Evolutionary conservation across 2,888 invertebrate species (phyloP), one percentile per base, ranked within the genome.

Genomic region (Labia minor): DNA sequence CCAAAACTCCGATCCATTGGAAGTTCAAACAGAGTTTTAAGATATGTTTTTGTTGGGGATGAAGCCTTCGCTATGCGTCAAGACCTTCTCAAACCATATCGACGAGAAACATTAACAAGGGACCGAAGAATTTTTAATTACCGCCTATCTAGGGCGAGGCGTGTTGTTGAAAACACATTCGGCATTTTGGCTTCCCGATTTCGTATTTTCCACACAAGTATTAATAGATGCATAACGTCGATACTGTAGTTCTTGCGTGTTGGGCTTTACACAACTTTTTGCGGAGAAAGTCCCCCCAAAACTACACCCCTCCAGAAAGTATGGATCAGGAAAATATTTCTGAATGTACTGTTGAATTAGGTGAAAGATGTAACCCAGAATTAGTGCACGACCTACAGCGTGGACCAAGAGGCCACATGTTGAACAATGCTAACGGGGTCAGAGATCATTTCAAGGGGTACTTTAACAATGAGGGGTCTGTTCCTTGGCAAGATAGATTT

Each of bases 1-100:
- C 68, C 67, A 65, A 67, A 69, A 70, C 68, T 66, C 1, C 19
- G 63, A 14, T 33, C 14, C 37, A 62, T 68, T 69, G 65, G 63
- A 37, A 71, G 62, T 71, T 70, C 70, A 68, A 65, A 67, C 26
- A 63, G 62, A 66, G 66, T 61, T 65, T 61, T 71, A 21, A 26
- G 61, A 63, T 69, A 71, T 65, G 68, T 70, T 26, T 70, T 70
- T 67, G 65, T 70, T 16, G 68, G 65, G 16, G 70, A 70, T 67
- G 70, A 70, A 21, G 70, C 70, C 21, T 69, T 70, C 63, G 66
- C 68, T 62, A 20, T 70, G 63, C 64, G 66, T 14, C 21, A 16
- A 64, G 66, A 69, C 20, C 64, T 69, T 64, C 8, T 62, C 26
- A 67, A 68, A 33, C 68, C 67, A n/a, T 68, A 67, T 61, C 37